phyloP scores from a whole-genome alignment of 2,113 vertebrate genomes.

The Salvator merianae region DNA sequence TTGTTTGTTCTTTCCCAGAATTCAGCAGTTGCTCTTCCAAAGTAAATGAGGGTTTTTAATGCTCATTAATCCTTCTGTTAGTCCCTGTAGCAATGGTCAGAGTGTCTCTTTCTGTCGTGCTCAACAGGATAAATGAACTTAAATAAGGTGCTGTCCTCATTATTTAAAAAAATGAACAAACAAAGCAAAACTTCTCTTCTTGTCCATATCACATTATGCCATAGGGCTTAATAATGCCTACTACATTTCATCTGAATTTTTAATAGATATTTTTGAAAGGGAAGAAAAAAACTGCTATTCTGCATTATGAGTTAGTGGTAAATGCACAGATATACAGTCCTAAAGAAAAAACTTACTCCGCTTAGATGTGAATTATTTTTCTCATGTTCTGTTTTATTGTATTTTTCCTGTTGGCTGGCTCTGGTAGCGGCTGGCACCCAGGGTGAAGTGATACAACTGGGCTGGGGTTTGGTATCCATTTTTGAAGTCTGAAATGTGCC shows the following conservation, averaged over 20 bases:
- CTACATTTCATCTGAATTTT: not conserved
- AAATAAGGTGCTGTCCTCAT: conserved; percentile 8
- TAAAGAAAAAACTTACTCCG: accelerated
- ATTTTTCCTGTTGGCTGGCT: not conserved
- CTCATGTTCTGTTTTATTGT: not conserved
- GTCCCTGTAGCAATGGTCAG: not conserved
- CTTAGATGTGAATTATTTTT: not conserved
- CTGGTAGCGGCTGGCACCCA: too few species aligned
- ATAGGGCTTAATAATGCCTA: not conserved
- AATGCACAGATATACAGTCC: not conserved
- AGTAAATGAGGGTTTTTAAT: conserved; percentile 46
- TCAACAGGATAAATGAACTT: conserved; percentile 31
- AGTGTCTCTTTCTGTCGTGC: conserved; percentile 17
- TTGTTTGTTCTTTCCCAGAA: conserved; percentile 44
- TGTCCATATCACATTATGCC: conserved; percentile 6
- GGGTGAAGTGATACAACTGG: too few species aligned
- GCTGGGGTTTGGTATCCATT: too few species aligned
- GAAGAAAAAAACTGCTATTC: not conserved
- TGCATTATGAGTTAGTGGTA: not conserved
- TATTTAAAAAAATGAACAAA: not conserved
- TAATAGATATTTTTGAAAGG: not conserved
- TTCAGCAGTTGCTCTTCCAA: conserved; percentile 17
- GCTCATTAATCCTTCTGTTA: conserved; percentile 27
- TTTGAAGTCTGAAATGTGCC: too few species aligned
- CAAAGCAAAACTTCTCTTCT: not conserved